A percentile compares a stretch with the other conserved stretches of the same genome.
Conservation (phyloP, 2,797 vertebrate species). For the Lindbergichthys nudifrons region DNA sequence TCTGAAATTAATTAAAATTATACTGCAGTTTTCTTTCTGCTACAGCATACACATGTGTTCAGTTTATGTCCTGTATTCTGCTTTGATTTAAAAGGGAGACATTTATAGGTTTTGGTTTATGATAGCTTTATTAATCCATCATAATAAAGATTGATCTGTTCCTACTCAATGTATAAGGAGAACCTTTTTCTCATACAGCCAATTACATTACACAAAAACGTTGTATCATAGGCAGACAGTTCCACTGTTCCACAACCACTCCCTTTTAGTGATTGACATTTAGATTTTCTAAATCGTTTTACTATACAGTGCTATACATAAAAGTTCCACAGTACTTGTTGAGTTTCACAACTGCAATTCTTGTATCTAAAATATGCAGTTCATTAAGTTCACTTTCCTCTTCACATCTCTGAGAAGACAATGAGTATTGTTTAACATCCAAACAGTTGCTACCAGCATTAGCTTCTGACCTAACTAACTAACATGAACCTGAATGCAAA, state of each 20-base stretch:
- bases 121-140: not conserved
- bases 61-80: not conserved
- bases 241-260: not conserved
- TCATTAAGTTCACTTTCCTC: too few relatives aligned
- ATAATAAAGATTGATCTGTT: not conserved
- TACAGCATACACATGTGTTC: not conserved
- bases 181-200: not conserved
- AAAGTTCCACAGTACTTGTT: not conserved
- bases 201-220: not conserved
- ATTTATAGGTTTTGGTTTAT: not conserved
- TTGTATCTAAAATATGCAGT: too few relatives aligned
- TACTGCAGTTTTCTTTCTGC: not conserved
- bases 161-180: not conserved
- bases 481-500: too few relatives aligned
- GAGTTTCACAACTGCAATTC: too few relatives aligned
- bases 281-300: not conserved
- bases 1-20: conserved; percentile 1
- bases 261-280: not conserved
- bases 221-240: not conserved
- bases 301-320: not conserved
- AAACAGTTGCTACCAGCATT: not conserved
- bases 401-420: too few relatives aligned
- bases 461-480: not conserved
- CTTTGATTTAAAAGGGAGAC: not conserved
- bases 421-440: too few relatives aligned